Percentiles rank a stretch among this genome's conserved stretches.
Conservation (phyloP, 2,797 vertebrate species). For the Myripristis jacobus region DNA sequence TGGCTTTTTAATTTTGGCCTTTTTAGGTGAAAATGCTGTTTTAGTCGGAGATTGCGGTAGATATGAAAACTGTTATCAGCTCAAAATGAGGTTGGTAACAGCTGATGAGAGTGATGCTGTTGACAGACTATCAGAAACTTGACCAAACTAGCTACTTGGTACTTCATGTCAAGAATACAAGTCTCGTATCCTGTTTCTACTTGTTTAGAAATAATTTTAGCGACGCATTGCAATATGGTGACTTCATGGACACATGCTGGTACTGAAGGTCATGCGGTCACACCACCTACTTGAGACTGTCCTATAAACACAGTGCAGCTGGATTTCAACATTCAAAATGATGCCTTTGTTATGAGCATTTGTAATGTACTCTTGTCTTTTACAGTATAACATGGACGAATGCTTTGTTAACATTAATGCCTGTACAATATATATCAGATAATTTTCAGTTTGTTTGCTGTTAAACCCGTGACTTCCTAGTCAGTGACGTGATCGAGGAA, state of each 20-base stretch:
- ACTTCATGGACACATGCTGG: conserved; percentile 15
- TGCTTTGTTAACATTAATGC: conserved; percentile 14
- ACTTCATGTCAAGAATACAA: background rate
- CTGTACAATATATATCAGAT: conserved; percentile 26
- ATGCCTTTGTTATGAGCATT: conserved; percentile 49
- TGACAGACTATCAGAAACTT: background rate
- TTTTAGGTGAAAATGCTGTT: conserved; percentile 1
- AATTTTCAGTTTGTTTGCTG: conserved; percentile 18
- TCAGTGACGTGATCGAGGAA: conserved; percentile 7
- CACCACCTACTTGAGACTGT: conserved; percentile 36
- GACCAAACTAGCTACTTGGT: conserved; percentile 11
- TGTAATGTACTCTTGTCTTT: conserved; percentile 35
- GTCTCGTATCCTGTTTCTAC: conserved; percentile 7
- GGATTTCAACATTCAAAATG: conserved; percentile 22
- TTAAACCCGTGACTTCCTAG: background rate
- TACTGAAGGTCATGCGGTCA: conserved; percentile 21
- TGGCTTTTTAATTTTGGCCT: conserved; percentile 11
- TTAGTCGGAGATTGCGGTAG: conserved; percentile 13
- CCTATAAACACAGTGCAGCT: conserved; percentile 53
- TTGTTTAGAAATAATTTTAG: background rate
- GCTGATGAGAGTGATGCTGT: background rate
- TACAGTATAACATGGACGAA: conserved; percentile 14
- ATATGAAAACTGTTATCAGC: conserved; percentile 7
- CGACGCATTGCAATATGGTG: background rate
- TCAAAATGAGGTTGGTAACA: conserved; percentile 13